Evolutionary conservation across 2,113 vertebrate genomes (phyloP).

Genomic region (Typhlomys cinereus): DNA sequence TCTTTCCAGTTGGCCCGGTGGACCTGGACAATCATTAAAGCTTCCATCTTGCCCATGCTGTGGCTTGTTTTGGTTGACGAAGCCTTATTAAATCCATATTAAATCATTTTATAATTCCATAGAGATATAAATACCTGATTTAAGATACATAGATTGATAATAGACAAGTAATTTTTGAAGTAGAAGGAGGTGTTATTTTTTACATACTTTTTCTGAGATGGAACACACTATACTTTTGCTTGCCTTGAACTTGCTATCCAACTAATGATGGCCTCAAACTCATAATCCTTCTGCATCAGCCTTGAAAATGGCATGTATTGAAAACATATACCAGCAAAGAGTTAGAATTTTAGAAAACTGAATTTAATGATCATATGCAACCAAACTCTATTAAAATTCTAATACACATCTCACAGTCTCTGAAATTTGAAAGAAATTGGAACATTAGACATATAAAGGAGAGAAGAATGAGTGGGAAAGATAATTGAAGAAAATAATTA

Average conservation of each 20-base stretch:
- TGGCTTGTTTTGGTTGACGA: no score
- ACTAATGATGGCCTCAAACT: background rate
- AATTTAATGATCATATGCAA: background rate
- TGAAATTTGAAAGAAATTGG: conserved; percentile 7
- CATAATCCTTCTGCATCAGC: background rate
- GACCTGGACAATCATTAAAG: no score
- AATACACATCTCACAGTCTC: background rate
- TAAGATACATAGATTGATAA: background rate
- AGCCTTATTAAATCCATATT: background rate
- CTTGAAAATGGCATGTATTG: background rate
- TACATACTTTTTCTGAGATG: background rate
- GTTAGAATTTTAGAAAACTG: background rate
- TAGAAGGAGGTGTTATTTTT: background rate
- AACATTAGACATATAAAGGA: background rate
- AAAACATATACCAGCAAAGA: background rate
- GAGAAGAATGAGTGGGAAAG: background rate
- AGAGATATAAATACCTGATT: background rate
- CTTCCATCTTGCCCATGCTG: no score
- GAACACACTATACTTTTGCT: background rate
- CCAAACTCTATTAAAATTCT: background rate
- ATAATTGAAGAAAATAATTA: background rate
- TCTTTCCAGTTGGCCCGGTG: no score
- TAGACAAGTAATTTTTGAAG: background rate
- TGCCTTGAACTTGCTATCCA: background rate
- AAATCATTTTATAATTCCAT: background rate